These are phyloP conservation scores for Oryzias sinensis DNA, from an alignment of 2,797 vertebrate species.

Conservation along the genomic window DNA sequence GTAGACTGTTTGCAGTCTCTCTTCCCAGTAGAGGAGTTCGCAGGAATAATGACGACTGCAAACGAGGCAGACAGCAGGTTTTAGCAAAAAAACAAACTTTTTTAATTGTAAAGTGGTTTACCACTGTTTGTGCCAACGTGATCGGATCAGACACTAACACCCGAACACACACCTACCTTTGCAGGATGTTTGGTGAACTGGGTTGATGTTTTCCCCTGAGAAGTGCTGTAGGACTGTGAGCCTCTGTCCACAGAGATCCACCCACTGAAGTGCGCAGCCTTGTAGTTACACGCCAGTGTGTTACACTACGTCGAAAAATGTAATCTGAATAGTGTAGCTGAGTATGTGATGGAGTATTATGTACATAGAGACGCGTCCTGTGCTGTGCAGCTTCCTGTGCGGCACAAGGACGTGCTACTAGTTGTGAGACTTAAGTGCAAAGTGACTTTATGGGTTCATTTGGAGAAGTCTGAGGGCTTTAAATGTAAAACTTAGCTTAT, in stretches of 20 bases:
- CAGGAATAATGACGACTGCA: too few relatives aligned
- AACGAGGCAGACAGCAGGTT: slow-evolving; percentile 3
- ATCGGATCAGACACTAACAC: slow-evolving; percentile 36
- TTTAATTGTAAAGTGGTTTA: slow-evolving; percentile 52
- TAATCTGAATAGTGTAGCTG: slow-evolving; percentile 60
- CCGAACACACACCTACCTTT: slow-evolving; percentile 36
- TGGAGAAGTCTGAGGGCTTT: slow-evolving; percentile 51
- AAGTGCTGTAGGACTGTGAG: slow-evolving; percentile 56
- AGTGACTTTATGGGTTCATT: slow-evolving; percentile 31
- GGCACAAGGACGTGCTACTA: slow-evolving; percentile 44
- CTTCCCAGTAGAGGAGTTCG: too few relatives aligned
- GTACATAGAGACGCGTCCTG: slow-evolving; percentile 42
- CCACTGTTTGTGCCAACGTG: slow-evolving; percentile 53
- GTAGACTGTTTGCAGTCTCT: slow-evolving; percentile 24
- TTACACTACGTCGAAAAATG: slow-evolving; percentile 45
- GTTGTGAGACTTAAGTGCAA: slow-evolving; percentile 43
- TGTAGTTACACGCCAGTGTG: slow-evolving; percentile 59
- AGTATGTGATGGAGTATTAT: slow-evolving; percentile 57
- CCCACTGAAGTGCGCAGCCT: slow-evolving; percentile 47
- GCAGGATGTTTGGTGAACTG: slow-evolving; percentile 57
- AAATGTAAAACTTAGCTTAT: slow-evolving; percentile 57
- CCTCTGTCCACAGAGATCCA: slow-evolving; percentile 19
- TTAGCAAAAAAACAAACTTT: slow-evolving; percentile 20
- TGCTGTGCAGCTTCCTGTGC: slow-evolving; percentile 49
- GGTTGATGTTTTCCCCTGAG: slow-evolving; percentile 46